Evolutionary conservation across 2,113 vertebrate genomes (phyloP).

Genomic region (Myotis yumanensis): DNA sequence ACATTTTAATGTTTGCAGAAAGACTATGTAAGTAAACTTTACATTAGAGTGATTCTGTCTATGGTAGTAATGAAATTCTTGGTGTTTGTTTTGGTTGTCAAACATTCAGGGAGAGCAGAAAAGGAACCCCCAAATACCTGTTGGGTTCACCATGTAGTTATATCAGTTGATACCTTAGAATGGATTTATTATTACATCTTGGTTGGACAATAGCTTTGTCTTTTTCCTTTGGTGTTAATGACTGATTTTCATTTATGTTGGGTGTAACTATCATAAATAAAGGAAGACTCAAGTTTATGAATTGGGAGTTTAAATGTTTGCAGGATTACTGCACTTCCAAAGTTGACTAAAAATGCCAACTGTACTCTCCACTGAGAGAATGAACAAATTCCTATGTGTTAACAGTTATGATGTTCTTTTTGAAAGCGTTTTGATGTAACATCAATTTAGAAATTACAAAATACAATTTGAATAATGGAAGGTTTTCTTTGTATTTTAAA

Average conservation of each 20-base stretch:
- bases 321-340: background rate
- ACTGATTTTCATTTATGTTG: slow-evolving; percentile 18
- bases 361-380: slow-evolving; percentile 33
- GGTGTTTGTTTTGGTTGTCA: slow-evolving; percentile 16
- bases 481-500: slow-evolving; percentile 56
- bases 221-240: background rate
- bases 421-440: slow-evolving; percentile 54
- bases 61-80: slow-evolving; percentile 11
- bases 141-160: background rate
- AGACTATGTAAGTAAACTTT: slow-evolving; percentile 36
- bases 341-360: slow-evolving; percentile 38
- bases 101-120: background rate
- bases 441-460: slow-evolving; percentile 53
- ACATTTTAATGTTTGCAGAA: slow-evolving; percentile 39
- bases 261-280: slow-evolving; percentile 1
- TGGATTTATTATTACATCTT: background rate
- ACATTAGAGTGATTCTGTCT: background rate
- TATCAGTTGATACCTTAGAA: background rate
- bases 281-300: slow-evolving; percentile 19
- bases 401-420: background rate
- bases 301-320: slow-evolving; percentile 32
- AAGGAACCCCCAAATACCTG: background rate
- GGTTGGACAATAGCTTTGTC: background rate
- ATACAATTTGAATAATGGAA: slow-evolving; percentile 17
- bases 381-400: slow-evolving; percentile 46